Evolutionary conservation across 2,888 invertebrate species (phyloP).

Genomic region (Halictus quadricinctus): DNA sequence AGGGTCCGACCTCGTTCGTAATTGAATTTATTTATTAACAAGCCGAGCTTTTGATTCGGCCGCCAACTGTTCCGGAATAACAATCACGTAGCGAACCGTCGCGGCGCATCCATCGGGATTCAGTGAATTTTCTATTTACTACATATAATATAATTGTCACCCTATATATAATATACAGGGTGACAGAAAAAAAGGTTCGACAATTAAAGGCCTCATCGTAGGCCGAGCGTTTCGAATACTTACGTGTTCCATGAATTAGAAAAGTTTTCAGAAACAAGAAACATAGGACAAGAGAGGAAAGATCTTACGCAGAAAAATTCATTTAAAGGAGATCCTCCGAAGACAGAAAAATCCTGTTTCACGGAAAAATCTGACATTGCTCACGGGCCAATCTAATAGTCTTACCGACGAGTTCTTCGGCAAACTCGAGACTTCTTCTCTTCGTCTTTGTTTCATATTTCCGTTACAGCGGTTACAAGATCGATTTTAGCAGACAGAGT

Average conservation of each 20-base stretch:
- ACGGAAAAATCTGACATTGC: too few species aligned
- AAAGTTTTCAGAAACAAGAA: too few species aligned
- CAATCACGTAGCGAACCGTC: neutral
- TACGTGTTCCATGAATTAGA: too few species aligned
- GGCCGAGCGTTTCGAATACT: too few species aligned
- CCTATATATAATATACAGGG: neutral
- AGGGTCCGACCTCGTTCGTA: neutral
- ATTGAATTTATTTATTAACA: slow-evolving; percentile 40
- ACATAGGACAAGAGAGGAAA: too few species aligned
- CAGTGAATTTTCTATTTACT: neutral
- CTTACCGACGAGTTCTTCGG: neutral
- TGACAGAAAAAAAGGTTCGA: too few species aligned
- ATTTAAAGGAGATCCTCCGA: too few species aligned
- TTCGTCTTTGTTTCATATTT: neutral
- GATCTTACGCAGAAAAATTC: too few species aligned
- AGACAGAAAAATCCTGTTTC: too few species aligned
- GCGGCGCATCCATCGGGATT: neutral
- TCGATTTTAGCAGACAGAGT: neutral
- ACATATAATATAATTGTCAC: too few species aligned
- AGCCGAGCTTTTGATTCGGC: slow-evolving; percentile 4
- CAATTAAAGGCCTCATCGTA: too few species aligned
- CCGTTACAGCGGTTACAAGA: neutral
- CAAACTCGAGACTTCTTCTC: neutral
- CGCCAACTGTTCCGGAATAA: neutral
- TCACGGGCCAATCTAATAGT: neutral